These are phyloP conservation scores for Chitala chitala DNA, from an alignment of 2,113 vertebrate genomes.

Conservation along the genomic window DNA sequence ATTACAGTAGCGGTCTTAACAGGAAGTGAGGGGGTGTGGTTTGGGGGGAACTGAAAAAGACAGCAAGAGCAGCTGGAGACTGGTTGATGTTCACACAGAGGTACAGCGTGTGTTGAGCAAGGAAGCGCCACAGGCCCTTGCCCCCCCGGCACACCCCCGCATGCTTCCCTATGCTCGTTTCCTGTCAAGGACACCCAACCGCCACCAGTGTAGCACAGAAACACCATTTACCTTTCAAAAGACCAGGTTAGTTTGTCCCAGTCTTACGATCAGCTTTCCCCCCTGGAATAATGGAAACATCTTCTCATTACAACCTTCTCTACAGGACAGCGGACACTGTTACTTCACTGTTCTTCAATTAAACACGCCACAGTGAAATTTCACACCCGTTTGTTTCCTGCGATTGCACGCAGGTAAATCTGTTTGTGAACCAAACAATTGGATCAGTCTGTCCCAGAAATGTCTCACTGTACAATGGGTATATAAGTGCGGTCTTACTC, in stretches of 20 bases:
- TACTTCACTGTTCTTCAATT: neutral
- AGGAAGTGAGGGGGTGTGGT: no score
- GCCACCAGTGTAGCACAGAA: slow-evolving; percentile 12
- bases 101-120: no score
- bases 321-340: no score
- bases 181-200: neutral
- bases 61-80: no score
- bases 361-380: neutral
- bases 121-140: no score
- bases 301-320: neutral
- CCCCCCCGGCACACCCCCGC: neutral
- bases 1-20: no score
- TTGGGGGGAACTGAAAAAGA: no score
- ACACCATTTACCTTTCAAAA: slow-evolving; percentile 44
- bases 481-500: neutral
- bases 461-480: neutral
- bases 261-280: slow-evolving; percentile 48
- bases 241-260: slow-evolving; percentile 55
- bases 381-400: neutral
- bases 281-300: slow-evolving; percentile 36
- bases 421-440: no score
- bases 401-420: neutral
- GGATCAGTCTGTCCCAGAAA: neutral
- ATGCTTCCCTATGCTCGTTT: no score
- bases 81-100: no score